Conservation (phyloP, 1,140 invertebrate genomes). For the Drosophila kikkawai region DNA sequence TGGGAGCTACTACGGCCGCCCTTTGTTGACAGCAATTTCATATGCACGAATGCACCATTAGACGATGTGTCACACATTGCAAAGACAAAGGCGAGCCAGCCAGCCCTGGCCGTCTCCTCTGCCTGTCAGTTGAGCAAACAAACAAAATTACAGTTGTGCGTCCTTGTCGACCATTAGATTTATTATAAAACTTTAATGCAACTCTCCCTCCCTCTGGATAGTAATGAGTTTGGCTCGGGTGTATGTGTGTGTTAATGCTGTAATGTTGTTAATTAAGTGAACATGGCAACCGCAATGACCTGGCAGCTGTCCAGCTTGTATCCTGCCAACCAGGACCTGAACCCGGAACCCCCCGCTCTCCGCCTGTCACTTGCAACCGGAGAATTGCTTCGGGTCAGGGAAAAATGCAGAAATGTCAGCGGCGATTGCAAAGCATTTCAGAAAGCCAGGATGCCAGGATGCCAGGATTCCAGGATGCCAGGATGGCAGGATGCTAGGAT, state of each 20-base stretch:
- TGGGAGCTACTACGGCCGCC: constrained; percentile 18
- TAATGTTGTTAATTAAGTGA: constrained; percentile 76
- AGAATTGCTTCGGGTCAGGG: constrained; percentile 6
- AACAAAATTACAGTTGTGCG: constrained; percentile 62
- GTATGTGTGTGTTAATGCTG: constrained; percentile 50
- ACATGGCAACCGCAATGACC: constrained; percentile 41
- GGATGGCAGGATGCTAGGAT: constrained; percentile 3
- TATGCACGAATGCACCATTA: constrained; percentile 74
- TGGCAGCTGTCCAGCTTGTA: constrained; percentile 46
- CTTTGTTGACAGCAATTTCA: constrained; percentile 74
- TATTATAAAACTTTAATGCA: constrained; percentile 59
- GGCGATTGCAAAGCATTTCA: constrained; percentile 46
- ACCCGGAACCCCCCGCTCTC: neutral
- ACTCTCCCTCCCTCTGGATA: neutral
- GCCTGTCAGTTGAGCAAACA: constrained; percentile 37
- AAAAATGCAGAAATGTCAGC: constrained; percentile 47
- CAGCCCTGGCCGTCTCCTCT: constrained; percentile 10
- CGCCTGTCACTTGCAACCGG: constrained; percentile 45
- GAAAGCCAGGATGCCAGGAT: constrained; percentile 26
- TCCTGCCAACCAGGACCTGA: constrained; percentile 2
- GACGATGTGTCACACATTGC: constrained; percentile 51
- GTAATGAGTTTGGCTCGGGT: neutral
- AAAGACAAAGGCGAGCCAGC: constrained; percentile 47
- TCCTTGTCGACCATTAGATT: constrained; percentile 62
- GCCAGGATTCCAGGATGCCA: neutral